Evolutionary conservation across 2,888 invertebrate species (phyloP).

Genomic region (Lasioglossum oenotherae): DNA sequence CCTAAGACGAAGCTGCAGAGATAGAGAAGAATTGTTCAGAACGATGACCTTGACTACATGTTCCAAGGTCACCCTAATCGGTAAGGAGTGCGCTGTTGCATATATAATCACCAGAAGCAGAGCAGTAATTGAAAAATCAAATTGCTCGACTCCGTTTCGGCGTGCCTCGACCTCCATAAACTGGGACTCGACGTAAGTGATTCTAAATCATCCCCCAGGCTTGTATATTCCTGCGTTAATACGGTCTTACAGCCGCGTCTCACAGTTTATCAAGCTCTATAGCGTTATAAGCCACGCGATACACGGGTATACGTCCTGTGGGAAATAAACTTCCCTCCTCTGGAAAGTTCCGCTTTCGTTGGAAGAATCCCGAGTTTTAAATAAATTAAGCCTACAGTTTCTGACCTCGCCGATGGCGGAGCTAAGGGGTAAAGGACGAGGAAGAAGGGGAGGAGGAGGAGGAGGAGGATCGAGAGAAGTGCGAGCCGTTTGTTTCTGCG

Average conservation of each 20-base stretch:
- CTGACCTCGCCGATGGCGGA: constrained; percentile 10
- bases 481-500: constrained; percentile 34
- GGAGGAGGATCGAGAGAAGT: neutral
- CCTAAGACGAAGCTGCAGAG: neutral
- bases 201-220: constrained; percentile 46
- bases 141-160: neutral
- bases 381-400: constrained; percentile 56
- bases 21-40: neutral
- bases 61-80: neutral
- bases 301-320: constrained; percentile 51
- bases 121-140: constrained; percentile 13
- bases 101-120: neutral
- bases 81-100: neutral
- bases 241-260: constrained; percentile 25
- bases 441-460: neutral
- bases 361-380: constrained; percentile 63
- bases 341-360: constrained; percentile 42
- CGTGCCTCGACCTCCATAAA: neutral
- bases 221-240: constrained; percentile 41
- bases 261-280: constrained; percentile 53
- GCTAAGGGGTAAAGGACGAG: neutral
- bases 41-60: neutral
- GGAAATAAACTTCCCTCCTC: constrained; percentile 59
- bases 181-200: constrained; percentile 32
- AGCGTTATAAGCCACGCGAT: constrained; percentile 51